Evolutionary conservation across 1,140 invertebrate species (phyloP), one percentile per base, ranked within the genome.

Genomic region (Tetramorium simillimum): DNA sequence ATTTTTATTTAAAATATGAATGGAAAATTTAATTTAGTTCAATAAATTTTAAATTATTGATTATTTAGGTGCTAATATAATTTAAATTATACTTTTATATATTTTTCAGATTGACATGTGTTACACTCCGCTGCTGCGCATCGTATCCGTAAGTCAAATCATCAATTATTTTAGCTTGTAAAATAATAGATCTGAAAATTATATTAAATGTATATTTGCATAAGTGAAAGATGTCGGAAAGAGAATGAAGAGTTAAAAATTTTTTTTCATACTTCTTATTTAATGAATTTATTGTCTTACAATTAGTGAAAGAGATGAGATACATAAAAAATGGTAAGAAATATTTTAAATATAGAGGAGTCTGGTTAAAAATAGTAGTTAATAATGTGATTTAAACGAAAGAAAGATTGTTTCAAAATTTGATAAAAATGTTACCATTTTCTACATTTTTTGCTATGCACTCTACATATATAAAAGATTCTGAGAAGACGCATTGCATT

Each of bases 11-110:
- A 14, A 56, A 73, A 73, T 49, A 56, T 53, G 4, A 7, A 72
- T 12, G 0, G 18, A 69, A 72, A 1, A 53, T 53, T 72, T 12
- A 37, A 53, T 53, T 40, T 16, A 49, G 2, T 49, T n/a, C n/a
- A 72, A 72, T 72, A 33, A 72, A 24, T 69, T 51, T 70, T 70
- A 3, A 69, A 46, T 51, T 70, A 33, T 72, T 53, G 33, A 73
- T 73, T 53, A 33, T 73, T 56, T 73, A 0, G 0, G 4, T 0
- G 3, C 18, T 53, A 1, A 9, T 37, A 3, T 56, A 73, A 73
- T 73, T 73, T 73, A 18, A 12, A 53, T 33, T 33, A 33, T 53
- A 37, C n/a, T 21, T 33, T 53, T 73, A 1, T 73, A 1, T 53
- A 37, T 37, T 73, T 73, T 73, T 56, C 12, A 73, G 28, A 53